These are phyloP conservation scores for Hyles euphorbiae DNA, from an alignment of 1,140 invertebrate species.

Conservation along the genomic window DNA sequence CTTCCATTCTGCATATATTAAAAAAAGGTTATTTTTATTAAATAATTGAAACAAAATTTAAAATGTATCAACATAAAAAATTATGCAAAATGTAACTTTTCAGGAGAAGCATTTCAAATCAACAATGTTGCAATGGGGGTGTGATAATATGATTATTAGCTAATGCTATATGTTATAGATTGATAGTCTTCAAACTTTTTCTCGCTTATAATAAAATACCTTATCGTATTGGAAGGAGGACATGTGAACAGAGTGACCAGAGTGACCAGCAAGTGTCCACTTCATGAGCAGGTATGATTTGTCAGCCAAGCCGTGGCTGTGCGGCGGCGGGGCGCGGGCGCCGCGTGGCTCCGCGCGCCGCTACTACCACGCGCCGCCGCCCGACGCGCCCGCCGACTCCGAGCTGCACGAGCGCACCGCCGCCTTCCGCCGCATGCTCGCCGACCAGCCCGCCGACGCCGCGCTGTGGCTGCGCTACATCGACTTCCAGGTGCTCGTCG, in stretches of 20 bases:
- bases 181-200: no score
- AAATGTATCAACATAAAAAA: no score
- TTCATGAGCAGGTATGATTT: conserved; percentile 1
- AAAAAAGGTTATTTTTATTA: no score
- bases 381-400: not conserved
- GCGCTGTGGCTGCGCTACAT: conserved; percentile 7
- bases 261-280: conserved; percentile 33
- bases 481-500: conserved; percentile 3
- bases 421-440: conserved; percentile 6
- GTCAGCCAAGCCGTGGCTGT: conserved; percentile 18
- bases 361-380: conserved; percentile 5
- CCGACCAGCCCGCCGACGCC: conserved; percentile 5
- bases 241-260: conserved; percentile 18
- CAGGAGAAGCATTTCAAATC: no score
- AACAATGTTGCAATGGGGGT: no score
- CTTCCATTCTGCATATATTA: no score
- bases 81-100: no score
- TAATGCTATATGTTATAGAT: no score
- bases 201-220: no score
- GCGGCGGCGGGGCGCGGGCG: conserved; percentile 6
- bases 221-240: no score
- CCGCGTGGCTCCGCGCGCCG: conserved; percentile 16
- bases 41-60: no score
- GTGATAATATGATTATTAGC: no score
- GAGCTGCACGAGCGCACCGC: conserved; percentile 10